Evolutionary conservation across 1,140 invertebrate genomes (phyloP), one percentile per base, ranked within the genome.

Genomic region (Nixonia krombeini): DNA sequence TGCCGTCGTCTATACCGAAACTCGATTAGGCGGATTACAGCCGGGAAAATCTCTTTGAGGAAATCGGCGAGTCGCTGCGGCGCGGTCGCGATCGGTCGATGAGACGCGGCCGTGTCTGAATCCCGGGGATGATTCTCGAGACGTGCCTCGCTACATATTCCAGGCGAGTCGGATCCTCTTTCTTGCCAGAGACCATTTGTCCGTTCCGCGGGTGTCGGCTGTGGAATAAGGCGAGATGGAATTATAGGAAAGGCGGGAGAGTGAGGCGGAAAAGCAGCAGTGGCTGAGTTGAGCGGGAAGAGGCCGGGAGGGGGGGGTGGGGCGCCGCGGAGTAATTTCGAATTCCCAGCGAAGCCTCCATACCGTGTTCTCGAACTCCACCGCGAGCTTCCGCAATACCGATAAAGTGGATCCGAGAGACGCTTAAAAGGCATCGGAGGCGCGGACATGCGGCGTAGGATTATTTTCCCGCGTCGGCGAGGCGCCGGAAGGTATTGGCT

Each of bases 321-420:
- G 57, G 40, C 35, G 42, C 45, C n/a, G 10, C 18, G 18, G 57
- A 51, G 52, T 68, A 62, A 68, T 68, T 68, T 57, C 52, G 65
- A 41, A 68, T 68, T 61, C 65, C 28, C 35, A 15, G 49, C 57
- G 52, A 61, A 52, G 35, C 46, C 57, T 62, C 50, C 51, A 31
- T 59, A 55, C 59, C 51, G 45, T 47, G 56, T 51, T 59, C 47
- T 52, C 47, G 5, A 50, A 52, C 57, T 53, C 31, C 46, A 57
- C 53, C 40, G 52, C 52, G 45, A 29, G 57, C 51, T 44, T 62
- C 46, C 46, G 52, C 47, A 52, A 68, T 52, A 33, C 52, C 57
- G 64, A 57, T 62, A 62, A 61, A 67, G 55, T 59, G 55, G 50
- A 59, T 67, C 50, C 33, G 63, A 66, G 58, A 58, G 8, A 9